Conservation (phyloP, 1,140 invertebrate genomes). For the Mamestra configurata region DNA sequence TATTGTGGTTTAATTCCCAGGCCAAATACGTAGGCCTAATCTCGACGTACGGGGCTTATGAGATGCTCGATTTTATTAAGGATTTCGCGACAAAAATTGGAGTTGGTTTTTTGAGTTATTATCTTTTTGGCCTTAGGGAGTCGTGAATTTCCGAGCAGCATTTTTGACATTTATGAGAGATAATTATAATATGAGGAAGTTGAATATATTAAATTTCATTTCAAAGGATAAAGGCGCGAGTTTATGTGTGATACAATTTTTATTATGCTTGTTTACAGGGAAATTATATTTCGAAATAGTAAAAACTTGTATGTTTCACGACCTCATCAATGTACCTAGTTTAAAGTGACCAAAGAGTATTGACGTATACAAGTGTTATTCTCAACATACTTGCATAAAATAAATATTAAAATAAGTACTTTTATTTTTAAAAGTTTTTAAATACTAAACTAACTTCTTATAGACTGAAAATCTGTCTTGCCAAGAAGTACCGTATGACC, state of each 20-base stretch:
- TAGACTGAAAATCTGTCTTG: too few species aligned
- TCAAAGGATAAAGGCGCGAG: background rate
- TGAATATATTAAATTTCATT: conserved; percentile 4
- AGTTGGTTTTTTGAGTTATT: conserved; percentile 31
- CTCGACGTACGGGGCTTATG: conserved; percentile 14
- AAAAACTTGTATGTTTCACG: too few species aligned
- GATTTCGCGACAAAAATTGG: conserved; percentile 33
- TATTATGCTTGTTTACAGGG: too few species aligned
- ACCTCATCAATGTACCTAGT: too few species aligned
- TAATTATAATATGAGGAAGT: conserved; percentile 11
- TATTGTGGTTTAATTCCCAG: conserved; percentile 35
- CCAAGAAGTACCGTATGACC: too few species aligned
- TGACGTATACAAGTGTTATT: too few species aligned
- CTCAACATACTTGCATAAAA: too few species aligned
- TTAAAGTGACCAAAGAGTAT: too few species aligned
- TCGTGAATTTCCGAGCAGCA: background rate
- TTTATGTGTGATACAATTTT: background rate
- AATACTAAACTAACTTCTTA: too few species aligned
- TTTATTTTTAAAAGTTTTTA: too few species aligned
- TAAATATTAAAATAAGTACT: too few species aligned
- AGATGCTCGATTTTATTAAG: conserved; percentile 40
- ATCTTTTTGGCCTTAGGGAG: conserved; percentile 13
- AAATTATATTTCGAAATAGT: too few species aligned
- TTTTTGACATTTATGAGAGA: background rate
- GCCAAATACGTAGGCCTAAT: conserved; percentile 35